These are phyloP conservation scores for Pemphredon lugubris DNA, from an alignment of 2,888 invertebrate genomes.

Conservation along the genomic window DNA sequence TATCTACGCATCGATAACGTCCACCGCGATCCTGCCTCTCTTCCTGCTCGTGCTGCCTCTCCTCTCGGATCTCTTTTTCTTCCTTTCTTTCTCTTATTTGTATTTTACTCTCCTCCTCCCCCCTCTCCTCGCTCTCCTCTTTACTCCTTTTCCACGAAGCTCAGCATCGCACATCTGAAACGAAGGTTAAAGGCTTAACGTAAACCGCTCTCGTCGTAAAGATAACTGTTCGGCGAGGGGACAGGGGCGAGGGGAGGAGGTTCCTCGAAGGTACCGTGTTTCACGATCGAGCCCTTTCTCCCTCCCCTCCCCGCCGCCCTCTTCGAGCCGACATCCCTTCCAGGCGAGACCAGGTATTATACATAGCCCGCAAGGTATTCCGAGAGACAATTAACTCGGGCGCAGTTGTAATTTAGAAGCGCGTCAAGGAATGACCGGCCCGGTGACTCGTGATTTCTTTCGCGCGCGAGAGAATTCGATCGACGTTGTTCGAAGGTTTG, in stretches of 20 bases:
- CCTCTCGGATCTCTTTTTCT: too few relatives aligned
- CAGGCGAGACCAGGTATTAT: too few relatives aligned
- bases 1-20: too few relatives aligned
- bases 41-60: too few relatives aligned
- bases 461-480: too few relatives aligned
- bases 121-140: not conserved
- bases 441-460: too few relatives aligned
- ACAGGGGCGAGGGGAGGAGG: not conserved
- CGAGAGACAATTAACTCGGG: too few relatives aligned
- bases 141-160: constrained; percentile 4
- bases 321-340: constrained; percentile 33
- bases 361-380: too few relatives aligned
- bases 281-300: constrained; percentile 22
- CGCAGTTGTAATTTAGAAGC: not conserved
- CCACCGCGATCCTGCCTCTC: too few relatives aligned
- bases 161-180: constrained; percentile 32
- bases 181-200: constrained; percentile 45
- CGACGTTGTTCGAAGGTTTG: too few relatives aligned
- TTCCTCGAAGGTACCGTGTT: constrained; percentile 33
- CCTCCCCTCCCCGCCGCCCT: not conserved
- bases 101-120: not conserved
- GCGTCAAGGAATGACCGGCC: not conserved
- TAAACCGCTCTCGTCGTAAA: constrained; percentile 56
- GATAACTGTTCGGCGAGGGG: constrained; percentile 44
- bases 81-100: not conserved